These are phyloP conservation scores for Mimumesa dahlbomi DNA, from an alignment of 2,888 invertebrate species.

Conservation along the genomic window DNA sequence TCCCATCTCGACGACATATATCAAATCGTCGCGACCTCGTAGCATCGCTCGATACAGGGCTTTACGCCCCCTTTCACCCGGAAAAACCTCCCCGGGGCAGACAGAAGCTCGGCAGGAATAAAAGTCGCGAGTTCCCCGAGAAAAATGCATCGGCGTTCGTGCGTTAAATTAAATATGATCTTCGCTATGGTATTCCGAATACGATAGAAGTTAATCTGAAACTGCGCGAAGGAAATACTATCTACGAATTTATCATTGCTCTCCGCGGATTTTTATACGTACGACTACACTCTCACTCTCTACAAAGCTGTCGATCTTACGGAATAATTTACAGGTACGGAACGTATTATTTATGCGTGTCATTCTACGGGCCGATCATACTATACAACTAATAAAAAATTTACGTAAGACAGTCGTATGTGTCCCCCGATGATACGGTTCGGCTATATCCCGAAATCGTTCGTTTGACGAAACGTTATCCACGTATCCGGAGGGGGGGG, in stretches of 20 bases:
- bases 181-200: not conserved
- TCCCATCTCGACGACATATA: not conserved
- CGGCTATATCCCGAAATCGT: too few relatives aligned
- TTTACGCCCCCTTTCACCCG: not conserved
- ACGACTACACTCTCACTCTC: too few relatives aligned
- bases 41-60: slow-evolving; percentile 8
- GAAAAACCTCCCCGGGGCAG: slow-evolving; percentile 9
- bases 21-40: slow-evolving; percentile 9
- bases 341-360: too few relatives aligned
- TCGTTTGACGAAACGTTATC: too few relatives aligned
- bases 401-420: too few relatives aligned
- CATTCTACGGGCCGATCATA: too few relatives aligned
- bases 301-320: too few relatives aligned
- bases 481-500: too few relatives aligned
- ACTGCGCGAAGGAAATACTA: not conserved
- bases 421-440: too few relatives aligned
- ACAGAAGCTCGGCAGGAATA: not conserved
- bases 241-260: not conserved
- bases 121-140: slow-evolving; percentile 2
- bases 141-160: slow-evolving; percentile 17
- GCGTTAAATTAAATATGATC: slow-evolving; percentile 16
- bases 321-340: too few relatives aligned
- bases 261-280: not conserved
- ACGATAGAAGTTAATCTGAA: slow-evolving; percentile 3
- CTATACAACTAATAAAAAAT: too few relatives aligned